Conservation (phyloP, 2,113 vertebrate species). For the Orientallactaga bullata region DNA sequence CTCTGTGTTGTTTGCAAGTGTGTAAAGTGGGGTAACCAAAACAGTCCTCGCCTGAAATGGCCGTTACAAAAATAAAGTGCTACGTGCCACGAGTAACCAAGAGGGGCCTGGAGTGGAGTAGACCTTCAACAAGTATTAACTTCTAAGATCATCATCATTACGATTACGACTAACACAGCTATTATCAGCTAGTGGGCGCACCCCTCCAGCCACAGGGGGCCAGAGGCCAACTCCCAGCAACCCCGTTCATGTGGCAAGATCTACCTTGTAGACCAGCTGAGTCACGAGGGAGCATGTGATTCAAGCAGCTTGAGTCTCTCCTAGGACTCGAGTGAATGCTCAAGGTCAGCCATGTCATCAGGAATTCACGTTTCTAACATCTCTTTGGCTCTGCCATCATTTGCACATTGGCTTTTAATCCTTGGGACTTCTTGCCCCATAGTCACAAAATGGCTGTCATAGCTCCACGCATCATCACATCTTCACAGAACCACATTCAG, state of each 20-base stretch:
- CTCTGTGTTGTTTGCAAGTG: background rate
- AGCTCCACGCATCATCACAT: background rate
- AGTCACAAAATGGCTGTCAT: background rate
- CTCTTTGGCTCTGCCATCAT: background rate
- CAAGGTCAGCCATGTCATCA: background rate
- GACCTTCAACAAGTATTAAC: background rate
- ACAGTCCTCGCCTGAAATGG: background rate
- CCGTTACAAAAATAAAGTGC: background rate
- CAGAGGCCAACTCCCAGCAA: background rate
- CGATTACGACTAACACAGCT: background rate
- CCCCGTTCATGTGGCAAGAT: background rate
- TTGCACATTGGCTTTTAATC: background rate
- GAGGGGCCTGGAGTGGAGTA: background rate
- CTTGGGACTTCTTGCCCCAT: background rate
- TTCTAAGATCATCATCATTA: background rate
- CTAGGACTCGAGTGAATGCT: background rate
- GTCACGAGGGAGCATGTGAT: background rate
- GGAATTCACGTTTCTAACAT: background rate
- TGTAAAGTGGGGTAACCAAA: background rate
- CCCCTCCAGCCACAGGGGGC: background rate
- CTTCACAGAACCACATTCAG: background rate
- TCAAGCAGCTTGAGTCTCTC: background rate
- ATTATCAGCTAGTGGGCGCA: background rate
- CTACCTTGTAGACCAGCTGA: background rate
- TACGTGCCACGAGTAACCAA: background rate